phyloP scores from a whole-genome alignment of 2,888 invertebrate species.

The Apoda limacodes region DNA sequence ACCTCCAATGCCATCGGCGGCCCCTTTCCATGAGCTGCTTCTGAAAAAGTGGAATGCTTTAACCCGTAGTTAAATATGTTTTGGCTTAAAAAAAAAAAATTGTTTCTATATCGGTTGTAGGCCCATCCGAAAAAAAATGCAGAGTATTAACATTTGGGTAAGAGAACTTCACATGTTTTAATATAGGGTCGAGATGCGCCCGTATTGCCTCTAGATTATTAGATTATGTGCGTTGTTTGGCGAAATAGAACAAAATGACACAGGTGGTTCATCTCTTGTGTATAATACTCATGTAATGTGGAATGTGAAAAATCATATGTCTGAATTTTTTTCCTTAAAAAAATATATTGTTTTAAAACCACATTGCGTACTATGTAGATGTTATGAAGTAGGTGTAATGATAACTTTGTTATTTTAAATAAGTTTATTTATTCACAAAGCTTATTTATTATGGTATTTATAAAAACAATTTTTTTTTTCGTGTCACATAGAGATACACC shows the following conservation, averaged over 20 bases:
- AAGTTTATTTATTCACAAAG: conserved; percentile 26
- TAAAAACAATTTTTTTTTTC: conserved; percentile 29
- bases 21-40: conserved; percentile 13
- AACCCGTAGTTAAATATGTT: conserved; percentile 3
- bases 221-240: conserved; percentile 9
- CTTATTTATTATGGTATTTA: conserved; percentile 26
- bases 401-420: no score
- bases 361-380: no score
- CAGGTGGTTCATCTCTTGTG: conserved; percentile 8
- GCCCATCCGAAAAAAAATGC: conserved; percentile 18
- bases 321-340: no score
- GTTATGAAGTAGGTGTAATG: no score
- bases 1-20: conserved; percentile 15
- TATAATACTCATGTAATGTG: conserved; percentile 14
- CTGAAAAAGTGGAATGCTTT: conserved; percentile 11
- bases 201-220: conserved; percentile 19
- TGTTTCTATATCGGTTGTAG: conserved; percentile 14
- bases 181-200: conserved; percentile 17
- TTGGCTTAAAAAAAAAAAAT: conserved; percentile 7
- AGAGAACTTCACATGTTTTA: conserved; percentile 12
- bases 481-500: conserved; percentile 28
- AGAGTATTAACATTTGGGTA: conserved; percentile 10
- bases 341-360: no score
- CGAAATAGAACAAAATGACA: conserved; percentile 12
- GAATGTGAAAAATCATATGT: no score